phyloP scores from a whole-genome alignment of 2,113 vertebrate species.

The Carettochelys insculpta region DNA sequence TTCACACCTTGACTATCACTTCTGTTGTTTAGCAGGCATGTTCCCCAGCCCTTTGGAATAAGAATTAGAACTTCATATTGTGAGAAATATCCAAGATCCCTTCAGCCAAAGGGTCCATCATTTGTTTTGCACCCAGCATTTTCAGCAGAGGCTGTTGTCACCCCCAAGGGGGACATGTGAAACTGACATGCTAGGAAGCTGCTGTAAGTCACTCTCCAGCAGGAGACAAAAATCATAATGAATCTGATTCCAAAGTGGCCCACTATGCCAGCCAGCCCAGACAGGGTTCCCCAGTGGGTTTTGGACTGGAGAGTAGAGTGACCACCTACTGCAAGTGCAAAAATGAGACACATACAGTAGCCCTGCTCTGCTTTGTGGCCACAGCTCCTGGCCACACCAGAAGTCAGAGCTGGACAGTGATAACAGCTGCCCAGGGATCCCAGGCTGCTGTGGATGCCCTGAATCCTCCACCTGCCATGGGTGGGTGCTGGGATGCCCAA shows the following conservation, averaged over 20 bases:
- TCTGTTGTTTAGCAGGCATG: background rate
- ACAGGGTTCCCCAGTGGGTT: background rate
- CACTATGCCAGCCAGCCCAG: background rate
- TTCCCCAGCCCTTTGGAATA: accelerated
- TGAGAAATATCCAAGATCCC: accelerated
- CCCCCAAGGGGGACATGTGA: accelerated
- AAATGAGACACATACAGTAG: no score
- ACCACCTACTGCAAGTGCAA: no score
- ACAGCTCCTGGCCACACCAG: no score
- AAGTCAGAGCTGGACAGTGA: no score
- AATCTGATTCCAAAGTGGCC: background rate
- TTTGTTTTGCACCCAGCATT: background rate
- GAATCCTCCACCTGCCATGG: no score
- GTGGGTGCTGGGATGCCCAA: no score
- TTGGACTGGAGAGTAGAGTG: background rate
- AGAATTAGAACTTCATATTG: accelerated
- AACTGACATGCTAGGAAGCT: background rate
- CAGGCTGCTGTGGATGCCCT: no score
- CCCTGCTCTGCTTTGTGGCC: no score
- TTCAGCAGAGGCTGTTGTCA: accelerated
- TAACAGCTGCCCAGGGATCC: no score
- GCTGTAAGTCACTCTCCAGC: background rate
- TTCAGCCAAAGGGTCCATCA: background rate
- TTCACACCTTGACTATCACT: background rate
- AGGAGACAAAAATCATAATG: background rate